Conservation (phyloP, 2,113 vertebrate genomes). For the Bujurquina vittata region DNA sequence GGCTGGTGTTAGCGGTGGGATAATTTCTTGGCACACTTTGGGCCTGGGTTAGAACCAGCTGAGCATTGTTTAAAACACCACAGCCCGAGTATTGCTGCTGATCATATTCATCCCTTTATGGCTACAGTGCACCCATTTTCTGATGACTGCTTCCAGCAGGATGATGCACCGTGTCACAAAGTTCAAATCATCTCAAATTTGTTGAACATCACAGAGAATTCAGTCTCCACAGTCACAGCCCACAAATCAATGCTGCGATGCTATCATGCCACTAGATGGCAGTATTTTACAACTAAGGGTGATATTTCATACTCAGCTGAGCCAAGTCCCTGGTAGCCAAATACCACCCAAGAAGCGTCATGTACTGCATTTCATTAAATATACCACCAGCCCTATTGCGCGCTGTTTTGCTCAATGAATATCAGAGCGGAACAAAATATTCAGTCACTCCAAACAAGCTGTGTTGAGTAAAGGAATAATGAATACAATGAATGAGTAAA, state of each 20-base stretch:
- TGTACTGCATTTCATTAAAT: neutral
- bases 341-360: constrained; percentile 29
- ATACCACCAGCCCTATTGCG: neutral
- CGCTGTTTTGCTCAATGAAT: neutral
- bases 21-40: neutral
- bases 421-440: neutral
- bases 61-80: neutral
- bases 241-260: neutral
- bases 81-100: too few species aligned
- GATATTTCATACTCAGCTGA: neutral
- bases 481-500: constrained; percentile 13
- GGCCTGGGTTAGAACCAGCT: neutral
- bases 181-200: neutral
- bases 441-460: constrained; percentile 4
- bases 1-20: neutral
- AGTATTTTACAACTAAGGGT: constrained; percentile 14
- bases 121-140: too few species aligned
- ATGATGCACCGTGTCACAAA: too few species aligned
- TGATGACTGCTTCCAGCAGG: too few species aligned
- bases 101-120: too few species aligned
- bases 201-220: neutral
- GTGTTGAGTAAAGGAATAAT: neutral
- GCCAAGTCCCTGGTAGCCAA: neutral
- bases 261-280: constrained; percentile 57
- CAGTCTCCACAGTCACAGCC: neutral